phyloP scores from a whole-genome alignment of 2,888 invertebrate species.

The Dichetophora obliterata region DNA sequence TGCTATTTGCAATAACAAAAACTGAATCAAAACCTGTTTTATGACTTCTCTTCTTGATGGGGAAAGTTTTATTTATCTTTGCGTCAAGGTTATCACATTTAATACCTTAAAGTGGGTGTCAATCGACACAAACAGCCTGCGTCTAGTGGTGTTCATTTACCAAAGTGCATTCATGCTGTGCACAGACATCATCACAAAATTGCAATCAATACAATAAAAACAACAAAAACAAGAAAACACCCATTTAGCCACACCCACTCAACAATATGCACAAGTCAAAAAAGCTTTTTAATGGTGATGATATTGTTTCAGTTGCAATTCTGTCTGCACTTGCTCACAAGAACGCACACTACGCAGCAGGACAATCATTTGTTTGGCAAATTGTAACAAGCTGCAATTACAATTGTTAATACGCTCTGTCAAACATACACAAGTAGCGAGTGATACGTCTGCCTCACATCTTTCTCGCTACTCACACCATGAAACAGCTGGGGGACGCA shows the following conservation, averaged over 20 bases:
- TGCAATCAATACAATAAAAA: slow-evolving; percentile 19
- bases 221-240: not conserved
- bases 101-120: slow-evolving; percentile 43
- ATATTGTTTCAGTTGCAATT: slow-evolving; percentile 56
- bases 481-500: not conserved
- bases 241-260: not conserved
- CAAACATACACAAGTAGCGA: slow-evolving; percentile 30
- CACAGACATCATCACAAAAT: slow-evolving; percentile 30
- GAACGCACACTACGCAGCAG: slow-evolving; percentile 8
- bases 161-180: slow-evolving; percentile 27
- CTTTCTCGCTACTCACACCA: not conserved
- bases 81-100: slow-evolving; percentile 43
- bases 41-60: too few relatives aligned
- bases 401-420: slow-evolving; percentile 61
- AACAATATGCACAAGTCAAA: not conserved
- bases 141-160: slow-evolving; percentile 28
- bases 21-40: too few relatives aligned
- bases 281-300: slow-evolving; percentile 61
- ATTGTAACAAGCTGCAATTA: slow-evolving; percentile 63
- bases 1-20: too few relatives aligned
- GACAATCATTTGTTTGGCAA: slow-evolving; percentile 40
- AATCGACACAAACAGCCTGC: not conserved
- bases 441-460: not conserved
- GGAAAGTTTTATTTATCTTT: too few relatives aligned
- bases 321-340: not conserved